Evolutionary conservation across 2,888 invertebrate genomes (phyloP), one percentile per base, ranked within the genome.

Genomic region (Argyresthia albistria): DNA sequence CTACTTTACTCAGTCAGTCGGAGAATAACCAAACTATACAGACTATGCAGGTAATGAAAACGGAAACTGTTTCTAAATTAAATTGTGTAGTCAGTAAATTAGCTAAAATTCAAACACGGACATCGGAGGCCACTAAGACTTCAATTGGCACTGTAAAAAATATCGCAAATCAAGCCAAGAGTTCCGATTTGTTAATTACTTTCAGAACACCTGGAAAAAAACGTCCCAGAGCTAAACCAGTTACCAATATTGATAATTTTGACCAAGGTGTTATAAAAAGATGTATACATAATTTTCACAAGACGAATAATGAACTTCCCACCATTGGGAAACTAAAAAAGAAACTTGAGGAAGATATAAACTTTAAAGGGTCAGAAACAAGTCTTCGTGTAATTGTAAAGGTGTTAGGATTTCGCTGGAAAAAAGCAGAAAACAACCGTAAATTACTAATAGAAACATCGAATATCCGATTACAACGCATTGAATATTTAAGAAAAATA

Each of bases 241-340:
- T 67, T 0, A 68, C 65, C 4, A 60, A 51, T 1, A 59, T 66
- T 2, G 64, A 66, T 42, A 59, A 52, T 37, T 67, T 67, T 48
- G 61, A 65, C 46, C 59, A 63, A 55, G 59, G 61, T 4, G 63
- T 66, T 0, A 64, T 69, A 16, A 67, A 60, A 57, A 62, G 64
- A 16, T 61, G 59, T 37, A 59, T 69, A 8, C 65, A 70, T 43
- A 68, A 65, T 54, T 68, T 61, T 46, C 66, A 69, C 50, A 10
- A 50, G 6, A 60, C 59, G 4, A 53, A 65, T 35, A 66, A 69
- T 46, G 64, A 65, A 50, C 52, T 67, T 1, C 63, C 61, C 0
- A 63, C 66, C 8, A 43, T 66, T 11, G 51, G 43, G 11, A 60
- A 60, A 43, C 49, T 67, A 8, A 46, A 43, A 51, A 47, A 53